These are phyloP conservation scores for Austrolebias charrua DNA, from an alignment of 2,797 vertebrate genomes.

Conservation along the genomic window DNA sequence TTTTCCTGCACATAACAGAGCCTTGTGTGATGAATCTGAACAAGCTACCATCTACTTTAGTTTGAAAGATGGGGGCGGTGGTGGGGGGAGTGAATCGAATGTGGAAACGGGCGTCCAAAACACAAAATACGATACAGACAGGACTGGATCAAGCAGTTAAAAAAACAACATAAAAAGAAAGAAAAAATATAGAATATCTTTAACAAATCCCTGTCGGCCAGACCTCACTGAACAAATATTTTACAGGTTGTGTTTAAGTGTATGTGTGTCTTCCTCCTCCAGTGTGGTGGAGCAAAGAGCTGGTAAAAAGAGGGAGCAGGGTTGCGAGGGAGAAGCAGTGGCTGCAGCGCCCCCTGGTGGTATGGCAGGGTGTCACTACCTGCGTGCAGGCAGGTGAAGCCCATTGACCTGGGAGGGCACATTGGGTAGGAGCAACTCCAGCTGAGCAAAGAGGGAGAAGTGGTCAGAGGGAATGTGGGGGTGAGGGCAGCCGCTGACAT, in stretches of 20 bases:
- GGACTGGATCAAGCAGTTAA: constrained; percentile 79
- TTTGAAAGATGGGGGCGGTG: constrained; percentile 42
- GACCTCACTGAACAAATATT: constrained; percentile 87
- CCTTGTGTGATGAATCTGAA: constrained; percentile 53
- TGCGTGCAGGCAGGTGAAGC: constrained; percentile 94
- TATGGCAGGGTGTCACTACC: constrained; percentile 87
- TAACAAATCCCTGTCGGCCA: constrained; percentile 90
- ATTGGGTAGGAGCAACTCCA: constrained; percentile 96
- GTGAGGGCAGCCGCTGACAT: constrained; percentile 95
- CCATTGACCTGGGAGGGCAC: constrained; percentile 91
- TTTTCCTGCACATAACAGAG: constrained; percentile 41
- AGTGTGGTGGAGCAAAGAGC: constrained; percentile 67
- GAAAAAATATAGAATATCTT: constrained; percentile 80
- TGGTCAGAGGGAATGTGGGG: constrained; percentile 98
- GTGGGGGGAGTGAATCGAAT: constrained; percentile 31
- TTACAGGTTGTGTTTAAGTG: constrained; percentile 82
- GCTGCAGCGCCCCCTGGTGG: constrained; percentile 63
- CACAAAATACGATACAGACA: constrained; percentile 75
- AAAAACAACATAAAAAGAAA: constrained; percentile 69
- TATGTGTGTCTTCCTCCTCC: constrained; percentile 63
- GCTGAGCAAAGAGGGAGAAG: constrained; percentile 98
- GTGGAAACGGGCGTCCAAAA: constrained; percentile 64
- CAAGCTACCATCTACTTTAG: constrained; percentile 62
- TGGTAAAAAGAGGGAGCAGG: constrained; percentile 68
- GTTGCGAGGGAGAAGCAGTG: constrained; percentile 54